phyloP scores from a whole-genome alignment of 1,140 invertebrate species.

The Homarus americanus region DNA sequence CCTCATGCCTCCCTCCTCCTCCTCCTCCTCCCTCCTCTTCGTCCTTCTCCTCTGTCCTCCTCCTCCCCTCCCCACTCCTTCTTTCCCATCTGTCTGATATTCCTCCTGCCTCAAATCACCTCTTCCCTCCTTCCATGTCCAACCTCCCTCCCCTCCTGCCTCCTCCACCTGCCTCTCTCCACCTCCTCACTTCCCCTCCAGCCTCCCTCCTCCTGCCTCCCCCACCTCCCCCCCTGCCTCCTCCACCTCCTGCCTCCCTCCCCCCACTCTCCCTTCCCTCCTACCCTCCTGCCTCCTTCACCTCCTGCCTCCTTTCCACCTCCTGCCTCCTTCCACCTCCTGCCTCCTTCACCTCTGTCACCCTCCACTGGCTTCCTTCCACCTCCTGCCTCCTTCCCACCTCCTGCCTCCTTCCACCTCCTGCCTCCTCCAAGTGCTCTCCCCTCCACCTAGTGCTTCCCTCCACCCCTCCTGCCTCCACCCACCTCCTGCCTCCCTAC shows the following conservation, averaged over 20 bases:
- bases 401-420: background rate
- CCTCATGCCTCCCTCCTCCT: background rate
- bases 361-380: no score
- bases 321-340: background rate
- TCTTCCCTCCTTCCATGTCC: background rate
- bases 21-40: background rate
- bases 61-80: background rate
- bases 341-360: background rate
- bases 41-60: background rate
- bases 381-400: background rate
- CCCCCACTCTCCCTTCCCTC: background rate
- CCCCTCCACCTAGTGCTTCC: no score
- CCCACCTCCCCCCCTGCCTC: background rate
- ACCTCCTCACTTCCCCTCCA: no score
- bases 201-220: no score
- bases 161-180: background rate
- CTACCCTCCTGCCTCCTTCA: no score
- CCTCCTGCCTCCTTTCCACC: no score
- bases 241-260: background rate
- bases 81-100: no score
- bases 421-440: no score
- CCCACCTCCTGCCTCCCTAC: background rate
- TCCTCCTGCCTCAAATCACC: no score
- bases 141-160: background rate
- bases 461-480: background rate